A percentile compares a stretch with the other conserved stretches of the same genome.
Evolutionary conservation across 2,113 vertebrate genomes (phyloP).

Genomic region (Clupea harengus): DNA sequence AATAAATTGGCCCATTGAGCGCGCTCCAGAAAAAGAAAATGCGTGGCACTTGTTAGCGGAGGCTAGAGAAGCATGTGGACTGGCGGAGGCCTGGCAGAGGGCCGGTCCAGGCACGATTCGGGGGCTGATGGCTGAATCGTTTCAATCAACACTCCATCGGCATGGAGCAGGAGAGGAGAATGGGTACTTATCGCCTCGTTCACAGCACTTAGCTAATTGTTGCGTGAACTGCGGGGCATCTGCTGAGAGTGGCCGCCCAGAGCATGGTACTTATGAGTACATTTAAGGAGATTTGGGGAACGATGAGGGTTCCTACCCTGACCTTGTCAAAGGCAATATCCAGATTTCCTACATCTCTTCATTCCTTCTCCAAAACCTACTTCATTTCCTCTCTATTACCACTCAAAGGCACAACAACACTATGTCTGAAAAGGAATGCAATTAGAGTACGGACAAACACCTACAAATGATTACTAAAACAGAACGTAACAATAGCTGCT

Average conservation of each 20-base stretch:
- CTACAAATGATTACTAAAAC: neutral
- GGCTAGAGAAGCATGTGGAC: conserved; percentile 16
- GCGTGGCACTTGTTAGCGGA: neutral
- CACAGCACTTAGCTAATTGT: conserved; percentile 14
- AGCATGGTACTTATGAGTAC: conserved; percentile 22
- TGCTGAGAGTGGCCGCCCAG: neutral
- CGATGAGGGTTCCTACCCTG: neutral
- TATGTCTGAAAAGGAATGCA: neutral
- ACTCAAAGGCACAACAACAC: neutral
- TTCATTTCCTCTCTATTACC: neutral
- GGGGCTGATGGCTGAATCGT: conserved; percentile 14
- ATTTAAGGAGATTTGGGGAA: neutral
- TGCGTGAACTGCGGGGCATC: neutral
- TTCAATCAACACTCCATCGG: conserved; percentile 10
- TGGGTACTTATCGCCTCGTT: neutral
- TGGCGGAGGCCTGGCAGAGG: neutral
- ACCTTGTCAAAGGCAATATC: neutral
- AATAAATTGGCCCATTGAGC: conserved; percentile 39
- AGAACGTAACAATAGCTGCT: neutral
- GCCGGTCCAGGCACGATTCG: conserved; percentile 1
- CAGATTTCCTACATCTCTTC: neutral
- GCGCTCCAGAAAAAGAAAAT: conserved; percentile 12
- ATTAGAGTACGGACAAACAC: neutral
- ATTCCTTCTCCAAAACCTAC: neutral
- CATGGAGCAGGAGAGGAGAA: neutral